Conservation (phyloP, 2,888 invertebrate genomes). For the Heterodera filipjevi region DNA sequence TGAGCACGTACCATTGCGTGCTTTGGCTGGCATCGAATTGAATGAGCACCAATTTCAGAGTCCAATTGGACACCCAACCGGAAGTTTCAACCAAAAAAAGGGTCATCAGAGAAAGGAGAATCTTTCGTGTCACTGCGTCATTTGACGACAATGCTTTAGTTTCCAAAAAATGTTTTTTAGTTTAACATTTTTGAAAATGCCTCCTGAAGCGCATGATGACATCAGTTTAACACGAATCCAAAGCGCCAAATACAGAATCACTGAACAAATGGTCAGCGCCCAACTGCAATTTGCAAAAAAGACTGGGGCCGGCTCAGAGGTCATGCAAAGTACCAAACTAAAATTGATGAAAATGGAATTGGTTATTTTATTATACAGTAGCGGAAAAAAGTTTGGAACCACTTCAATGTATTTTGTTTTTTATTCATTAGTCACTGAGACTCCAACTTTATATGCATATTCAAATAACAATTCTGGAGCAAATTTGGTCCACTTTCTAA, state of each 20-base stretch:
- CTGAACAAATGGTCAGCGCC: not conserved
- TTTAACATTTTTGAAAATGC: not conserved
- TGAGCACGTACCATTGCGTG: not conserved
- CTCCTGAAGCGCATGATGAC: not conserved
- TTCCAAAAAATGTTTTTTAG: not conserved
- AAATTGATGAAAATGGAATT: too few species aligned
- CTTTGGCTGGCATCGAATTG: not conserved
- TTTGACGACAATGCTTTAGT: not conserved
- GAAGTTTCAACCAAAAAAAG: not conserved
- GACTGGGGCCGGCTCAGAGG: not conserved
- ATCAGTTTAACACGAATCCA: not conserved
- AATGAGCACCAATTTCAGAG: not conserved
- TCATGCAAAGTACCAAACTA: not conserved
- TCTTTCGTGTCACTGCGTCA: not conserved
- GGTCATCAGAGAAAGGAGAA: not conserved
- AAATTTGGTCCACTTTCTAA: too few species aligned
- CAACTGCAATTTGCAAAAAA: not conserved
- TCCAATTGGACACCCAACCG: not conserved
- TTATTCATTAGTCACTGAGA: too few species aligned
- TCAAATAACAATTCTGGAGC: too few species aligned
- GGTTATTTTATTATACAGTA: too few species aligned
- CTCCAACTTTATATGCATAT: too few species aligned
- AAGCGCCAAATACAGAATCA: not conserved
- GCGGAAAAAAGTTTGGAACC: too few species aligned
- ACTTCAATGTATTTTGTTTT: too few species aligned